Percentiles rank a stretch among this genome's conserved stretches.
These are phyloP conservation scores for Scotopteryx bipunctaria DNA, from an alignment of 2,888 invertebrate species.

Conservation along the genomic window DNA sequence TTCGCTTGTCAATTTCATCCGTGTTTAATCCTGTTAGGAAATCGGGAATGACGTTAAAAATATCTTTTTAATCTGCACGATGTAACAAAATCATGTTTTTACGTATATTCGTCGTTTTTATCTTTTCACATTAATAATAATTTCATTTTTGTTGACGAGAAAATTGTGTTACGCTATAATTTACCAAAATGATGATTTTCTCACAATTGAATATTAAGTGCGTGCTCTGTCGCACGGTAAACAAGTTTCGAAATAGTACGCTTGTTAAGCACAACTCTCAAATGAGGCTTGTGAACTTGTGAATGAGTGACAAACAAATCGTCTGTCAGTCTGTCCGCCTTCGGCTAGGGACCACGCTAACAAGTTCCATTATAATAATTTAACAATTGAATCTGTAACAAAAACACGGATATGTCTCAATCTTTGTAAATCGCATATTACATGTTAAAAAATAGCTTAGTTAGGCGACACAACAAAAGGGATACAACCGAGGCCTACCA, in stretches of 20 bases:
- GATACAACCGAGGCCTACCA: too few species aligned
- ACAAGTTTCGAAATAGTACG: constrained; percentile 46
- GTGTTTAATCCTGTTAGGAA: constrained; percentile 50
- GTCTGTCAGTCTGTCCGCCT: constrained; percentile 46
- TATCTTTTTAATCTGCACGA: constrained; percentile 21
- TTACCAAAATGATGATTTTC: constrained; percentile 25
- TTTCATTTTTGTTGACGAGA: constrained; percentile 13
- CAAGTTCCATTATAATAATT: constrained; percentile 38
- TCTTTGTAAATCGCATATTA: constrained; percentile 19
- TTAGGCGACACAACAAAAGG: too few species aligned
- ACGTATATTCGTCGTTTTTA: background rate
- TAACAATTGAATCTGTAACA: constrained; percentile 27
- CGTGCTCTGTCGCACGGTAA: constrained; percentile 37
- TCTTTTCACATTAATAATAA: constrained; percentile 2
- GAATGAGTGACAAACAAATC: constrained; percentile 62
- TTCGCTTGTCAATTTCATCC: constrained; percentile 58
- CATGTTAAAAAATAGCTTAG: background rate
- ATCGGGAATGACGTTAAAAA: constrained; percentile 41
- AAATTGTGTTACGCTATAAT: constrained; percentile 25
- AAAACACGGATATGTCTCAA: constrained; percentile 33
- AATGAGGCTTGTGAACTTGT: constrained; percentile 34
- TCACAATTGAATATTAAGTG: constrained; percentile 32
- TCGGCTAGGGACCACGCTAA: constrained; percentile 24
- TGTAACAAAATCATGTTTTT: constrained; percentile 9
- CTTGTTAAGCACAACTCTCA: constrained; percentile 49